Conservation (phyloP, 2,797 vertebrate genomes). For the Thalassophryne amazonica region DNA sequence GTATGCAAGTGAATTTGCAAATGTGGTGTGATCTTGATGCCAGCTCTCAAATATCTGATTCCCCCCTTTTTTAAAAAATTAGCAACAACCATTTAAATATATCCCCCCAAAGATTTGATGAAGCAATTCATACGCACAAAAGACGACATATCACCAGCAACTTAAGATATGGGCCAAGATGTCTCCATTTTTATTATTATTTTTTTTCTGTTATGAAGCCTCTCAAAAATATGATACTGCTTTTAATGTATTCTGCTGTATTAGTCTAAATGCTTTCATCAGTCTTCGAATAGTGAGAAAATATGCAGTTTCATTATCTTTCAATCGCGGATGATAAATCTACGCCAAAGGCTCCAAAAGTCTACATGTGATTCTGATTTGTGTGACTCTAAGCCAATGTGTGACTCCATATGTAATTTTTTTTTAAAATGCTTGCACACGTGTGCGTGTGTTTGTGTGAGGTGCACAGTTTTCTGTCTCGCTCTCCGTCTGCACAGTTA, state of each 20-base stretch:
- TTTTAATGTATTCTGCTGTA: slow-evolving; percentile 76
- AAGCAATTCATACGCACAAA: slow-evolving; percentile 56
- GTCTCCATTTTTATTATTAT: slow-evolving; percentile 42
- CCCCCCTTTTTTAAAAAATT: slow-evolving; percentile 34
- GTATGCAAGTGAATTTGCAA: slow-evolving; percentile 37
- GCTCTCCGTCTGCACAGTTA: slow-evolving; percentile 69
- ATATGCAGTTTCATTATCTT: slow-evolving; percentile 79
- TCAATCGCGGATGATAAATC: slow-evolving; percentile 75
- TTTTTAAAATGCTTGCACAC: slow-evolving; percentile 19
- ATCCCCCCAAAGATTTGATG: slow-evolving; percentile 53
- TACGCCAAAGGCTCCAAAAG: slow-evolving; percentile 74
- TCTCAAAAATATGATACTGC: slow-evolving; percentile 63
- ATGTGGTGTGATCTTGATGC: slow-evolving; percentile 41
- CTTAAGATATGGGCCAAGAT: slow-evolving; percentile 62
- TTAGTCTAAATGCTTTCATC: slow-evolving; percentile 79
- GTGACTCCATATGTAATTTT: slow-evolving; percentile 22
- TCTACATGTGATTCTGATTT: slow-evolving; percentile 63
- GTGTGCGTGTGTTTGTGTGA: slow-evolving; percentile 10
- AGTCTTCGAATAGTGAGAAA: slow-evolving; percentile 76
- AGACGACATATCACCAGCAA: slow-evolving; percentile 41
- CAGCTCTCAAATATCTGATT: slow-evolving; percentile 31
- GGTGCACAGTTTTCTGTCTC: slow-evolving; percentile 40
- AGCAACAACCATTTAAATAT: slow-evolving; percentile 48
- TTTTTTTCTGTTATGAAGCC: slow-evolving; percentile 57
- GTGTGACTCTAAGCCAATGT: slow-evolving; percentile 34